Evolutionary conservation across 1,140 invertebrate genomes (phyloP), one percentile per base, ranked within the genome.

Genomic region (Ptiloglossa arizonensis): DNA sequence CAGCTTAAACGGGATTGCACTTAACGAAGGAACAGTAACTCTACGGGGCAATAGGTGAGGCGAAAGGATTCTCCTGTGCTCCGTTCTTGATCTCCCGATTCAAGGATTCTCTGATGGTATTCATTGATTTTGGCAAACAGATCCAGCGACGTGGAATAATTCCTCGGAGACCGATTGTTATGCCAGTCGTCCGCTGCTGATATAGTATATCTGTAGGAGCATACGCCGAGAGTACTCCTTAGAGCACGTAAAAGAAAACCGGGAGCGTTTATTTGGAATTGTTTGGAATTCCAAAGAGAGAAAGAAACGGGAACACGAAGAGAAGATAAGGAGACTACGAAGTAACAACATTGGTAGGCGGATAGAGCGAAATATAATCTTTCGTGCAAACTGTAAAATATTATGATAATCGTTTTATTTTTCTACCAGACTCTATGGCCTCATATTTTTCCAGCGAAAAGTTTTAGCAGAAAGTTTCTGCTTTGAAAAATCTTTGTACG

Each of bases 81-180:
- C 66, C 24, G 41, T 52, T 8, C 62, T 44, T 8, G 24, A 32
- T n/a, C 50, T 24, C 15, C 22, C 5, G 24, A 70, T 13, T 32
- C 17, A 19, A 27, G 29, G 22, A 57, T 48, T 38, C 27, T 22
- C 24, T 8, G 3, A 19, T 44, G 29, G 41, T 59, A 67, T 79
- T 56, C 46, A 46, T 70, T 79, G 71, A 64, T 44, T 46, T 66
- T 35, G 17, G 57, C 48, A 69, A 82, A 74, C 57, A 74, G 44
- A 22, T 15, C 54, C 22, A 22, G 2, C 38, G 29, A 79, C 32
- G 59, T 22, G 59, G 59, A 70, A 80, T 70, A 59, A 80, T 70
- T 69, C 29, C 27, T 60, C 66, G 41, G 50, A n/a, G 44, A 29
- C 19, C 22, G 27, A 52, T 80, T 48, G 17, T 59, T 54, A 46